Base-by-base conservation (phyloP, 2,797 vertebrate species). In the Periophthalmus magnuspinnatus region DNA sequence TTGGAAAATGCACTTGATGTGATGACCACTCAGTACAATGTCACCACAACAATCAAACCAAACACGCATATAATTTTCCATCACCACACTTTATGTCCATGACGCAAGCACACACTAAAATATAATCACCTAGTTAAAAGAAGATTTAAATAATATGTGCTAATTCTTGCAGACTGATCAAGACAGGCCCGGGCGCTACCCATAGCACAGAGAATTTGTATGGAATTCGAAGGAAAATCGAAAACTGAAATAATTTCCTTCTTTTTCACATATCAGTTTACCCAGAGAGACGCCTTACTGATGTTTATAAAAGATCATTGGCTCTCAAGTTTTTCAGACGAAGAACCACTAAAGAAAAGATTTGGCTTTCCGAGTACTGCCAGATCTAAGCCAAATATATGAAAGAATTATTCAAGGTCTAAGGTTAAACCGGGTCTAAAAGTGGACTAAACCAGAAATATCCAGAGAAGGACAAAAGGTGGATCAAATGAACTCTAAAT, bases 211-310 rank as follows among this genome's bases (percentile, higher is more conserved):
- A 91, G 83, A 93, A 90, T 95, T 94, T 94, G 93, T 92, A 93
- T 95, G 95, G 95, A 96, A 96, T 96, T 95, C 10, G 85, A 77
- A 95, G 94, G 94, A 93, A 93, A 93, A 92, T 92, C 90, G 88
- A 90, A 90, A 91, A 90, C 77, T 88, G 78, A 85, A 90, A 90
- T 91, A 86, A 88, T 80, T 86, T 14, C 89, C 74, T 76, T 77
- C 61, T 84, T 69, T 79, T 61, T 55, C 10, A 1, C 32, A 65
- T 6, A 57, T 54, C 73, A 34, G 0, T 57, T 36, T 57, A 0
- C 16, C 17, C 55, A 21, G 56, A 11, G 10, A 38, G 19, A 38
- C 32, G 5, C 14, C 13, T 58, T 17, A 24, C 17, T 50, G 4
- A 16, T 28, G 7, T 22, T 5, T 19, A 2, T 60, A 28, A 28